A percentile compares a stretch with the other conserved stretches of the same genome.
phyloP scores from a whole-genome alignment of 2,888 invertebrate genomes.

The Acleris emargana region DNA sequence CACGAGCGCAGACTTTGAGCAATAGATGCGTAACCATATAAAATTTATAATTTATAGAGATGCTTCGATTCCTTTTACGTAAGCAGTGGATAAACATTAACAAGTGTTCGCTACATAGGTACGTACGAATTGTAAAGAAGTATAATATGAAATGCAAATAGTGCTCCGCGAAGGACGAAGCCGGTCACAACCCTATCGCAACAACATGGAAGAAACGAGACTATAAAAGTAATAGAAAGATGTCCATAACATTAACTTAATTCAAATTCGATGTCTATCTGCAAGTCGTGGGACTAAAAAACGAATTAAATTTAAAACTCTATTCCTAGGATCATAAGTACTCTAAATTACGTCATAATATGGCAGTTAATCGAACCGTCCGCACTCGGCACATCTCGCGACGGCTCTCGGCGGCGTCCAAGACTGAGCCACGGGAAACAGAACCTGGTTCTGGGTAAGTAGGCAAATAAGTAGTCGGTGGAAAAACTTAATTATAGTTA shows the following conservation, averaged over 20 bases:
- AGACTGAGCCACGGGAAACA: constrained; percentile 54
- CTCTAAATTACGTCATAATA: constrained; percentile 82
- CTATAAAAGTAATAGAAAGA: constrained; percentile 56
- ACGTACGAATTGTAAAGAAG: constrained; percentile 28
- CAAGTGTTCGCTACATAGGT: constrained; percentile 64
- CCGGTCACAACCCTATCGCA: constrained; percentile 56
- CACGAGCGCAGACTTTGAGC: constrained; percentile 73
- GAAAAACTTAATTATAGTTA: constrained; percentile 44
- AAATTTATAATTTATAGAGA: constrained; percentile 56
- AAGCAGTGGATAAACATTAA: constrained; percentile 72
- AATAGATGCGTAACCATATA: constrained; percentile 66
- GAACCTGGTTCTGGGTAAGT: constrained; percentile 76
- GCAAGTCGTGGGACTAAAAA: constrained; percentile 72
- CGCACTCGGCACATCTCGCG: constrained; percentile 71
- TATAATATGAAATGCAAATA: constrained; percentile 28
- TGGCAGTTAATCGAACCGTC: constrained; percentile 83
- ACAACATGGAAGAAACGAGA: constrained; percentile 60
- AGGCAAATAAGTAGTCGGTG: constrained; percentile 66
- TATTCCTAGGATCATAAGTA: constrained; percentile 74
- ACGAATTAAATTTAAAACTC: constrained; percentile 71
- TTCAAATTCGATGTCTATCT: constrained; percentile 75
- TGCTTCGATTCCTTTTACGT: constrained; percentile 56
- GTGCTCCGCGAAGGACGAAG: constrained; percentile 50
- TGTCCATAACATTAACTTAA: constrained; percentile 64
- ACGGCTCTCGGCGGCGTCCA: constrained; percentile 60